These are phyloP conservation scores for Gryon sp. DNA, from an alignment of 1,140 invertebrate species.

Conservation along the genomic window DNA sequence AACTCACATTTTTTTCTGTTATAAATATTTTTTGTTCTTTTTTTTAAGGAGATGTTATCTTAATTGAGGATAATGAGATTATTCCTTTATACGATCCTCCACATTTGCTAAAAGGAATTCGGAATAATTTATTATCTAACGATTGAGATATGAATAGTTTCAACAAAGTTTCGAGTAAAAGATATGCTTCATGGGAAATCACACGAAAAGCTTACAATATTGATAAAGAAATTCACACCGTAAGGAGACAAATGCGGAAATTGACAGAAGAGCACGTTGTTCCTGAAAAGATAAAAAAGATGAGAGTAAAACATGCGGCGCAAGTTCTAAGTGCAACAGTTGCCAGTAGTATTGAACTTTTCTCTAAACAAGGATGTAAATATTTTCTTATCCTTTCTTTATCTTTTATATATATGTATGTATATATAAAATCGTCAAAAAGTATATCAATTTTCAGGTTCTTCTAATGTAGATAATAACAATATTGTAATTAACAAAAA, in stretches of 20 bases:
- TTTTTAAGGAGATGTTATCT: conserved; percentile 3
- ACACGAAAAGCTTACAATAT: neutral
- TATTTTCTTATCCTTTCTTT: too few species aligned
- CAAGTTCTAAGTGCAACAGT: conserved; percentile 1
- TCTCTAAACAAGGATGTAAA: neutral
- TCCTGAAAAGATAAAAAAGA: too few species aligned
- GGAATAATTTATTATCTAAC: neutral
- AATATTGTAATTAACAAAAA: neutral
- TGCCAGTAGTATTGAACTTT: neutral
- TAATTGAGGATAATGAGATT: neutral
- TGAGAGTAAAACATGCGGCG: too few species aligned
- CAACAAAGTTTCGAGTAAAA: neutral
- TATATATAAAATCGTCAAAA: neutral
- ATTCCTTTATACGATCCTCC: neutral
- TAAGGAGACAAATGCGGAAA: neutral
- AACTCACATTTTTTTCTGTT: too few species aligned
- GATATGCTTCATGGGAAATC: neutral
- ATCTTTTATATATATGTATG: too few species aligned
- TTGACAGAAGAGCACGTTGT: too few species aligned
- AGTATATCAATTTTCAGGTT: conserved; percentile 3
- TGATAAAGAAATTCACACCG: neutral
- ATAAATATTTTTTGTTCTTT: too few species aligned
- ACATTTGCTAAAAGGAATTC: neutral
- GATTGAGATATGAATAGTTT: neutral
- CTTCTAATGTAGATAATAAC: neutral